Base-by-base conservation (phyloP, 2,888 invertebrate species). In the Zonitis immaculata region DNA sequence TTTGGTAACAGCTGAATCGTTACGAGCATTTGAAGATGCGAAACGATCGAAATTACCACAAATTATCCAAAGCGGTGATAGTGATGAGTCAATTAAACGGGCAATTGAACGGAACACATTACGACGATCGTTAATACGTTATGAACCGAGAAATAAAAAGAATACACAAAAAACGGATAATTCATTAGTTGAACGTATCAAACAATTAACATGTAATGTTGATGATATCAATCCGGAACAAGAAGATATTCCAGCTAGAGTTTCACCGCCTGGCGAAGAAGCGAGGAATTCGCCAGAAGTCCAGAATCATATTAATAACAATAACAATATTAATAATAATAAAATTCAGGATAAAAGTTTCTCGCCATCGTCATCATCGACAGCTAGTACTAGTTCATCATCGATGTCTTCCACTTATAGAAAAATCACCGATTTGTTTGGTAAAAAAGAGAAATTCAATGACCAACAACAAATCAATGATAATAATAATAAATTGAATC, bases 91-190 rank as follows among this genome's bases (percentile, higher is more conserved):
- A 47, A 85, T 86, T 53, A 82, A 87, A 11, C 79, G 87, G 43
- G 89, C 90, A 28, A 91, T 92, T 54, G 91, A 92, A 67, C 80
- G 91, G 42, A 92, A 92, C 69, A 89, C 91, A 0, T 74, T 92
- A 12, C 78, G 92, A 2, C 82, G 92, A 58, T 92, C 89, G 11
- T 78, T 91, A 47, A 84, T 91, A 60, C 84, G 88, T 61, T 71
- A 71, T 56, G 76, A 77, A 57, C 75, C 76, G 47, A 66, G 72
- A 49, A 71, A 64, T 57, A 79, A 79, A 68, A 77, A 77, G 64
- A 68, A 77, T 47, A 73, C 75, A 49, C 75, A 76, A 59, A 80
- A 85, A 70, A 82, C 81, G 65, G 89, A 90, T 61, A 86, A 89
- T 48, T 90, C 91, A 0, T 77, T 94, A 32, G 89, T 91, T 51